Percentiles rank a stretch among this genome's conserved stretches.
Evolutionary conservation across 2,888 invertebrate species (phyloP).

Genomic region (Aphodius granarius): DNA sequence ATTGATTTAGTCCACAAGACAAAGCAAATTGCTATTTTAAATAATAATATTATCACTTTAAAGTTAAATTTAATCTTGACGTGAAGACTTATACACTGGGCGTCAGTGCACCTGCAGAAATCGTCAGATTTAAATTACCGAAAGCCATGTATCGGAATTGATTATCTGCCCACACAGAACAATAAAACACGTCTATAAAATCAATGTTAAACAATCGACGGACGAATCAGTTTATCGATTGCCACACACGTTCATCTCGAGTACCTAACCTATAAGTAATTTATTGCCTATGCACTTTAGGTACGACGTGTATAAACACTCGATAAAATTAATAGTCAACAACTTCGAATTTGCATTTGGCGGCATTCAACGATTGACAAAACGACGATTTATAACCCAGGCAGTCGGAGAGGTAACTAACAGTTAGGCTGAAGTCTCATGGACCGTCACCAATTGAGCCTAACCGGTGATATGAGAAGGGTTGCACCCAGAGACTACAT

Average conservation of each 20-base stretch:
- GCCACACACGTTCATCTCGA: not conserved
- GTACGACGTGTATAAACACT: constrained; percentile 34
- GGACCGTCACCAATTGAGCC: constrained; percentile 40
- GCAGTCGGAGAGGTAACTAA: constrained; percentile 29
- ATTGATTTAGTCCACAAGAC: no score
- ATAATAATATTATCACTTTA: no score
- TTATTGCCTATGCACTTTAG: not conserved
- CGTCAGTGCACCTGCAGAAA: no score
- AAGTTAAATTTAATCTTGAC: no score
- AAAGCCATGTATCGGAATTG: not conserved
- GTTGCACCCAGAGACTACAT: constrained; percentile 33
- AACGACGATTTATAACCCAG: constrained; percentile 42
- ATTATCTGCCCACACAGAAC: not conserved
- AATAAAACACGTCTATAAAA: not conserved
- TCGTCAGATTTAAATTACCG: not conserved
- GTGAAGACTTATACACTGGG: no score
- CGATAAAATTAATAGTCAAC: constrained; percentile 38
- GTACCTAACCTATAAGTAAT: not conserved
- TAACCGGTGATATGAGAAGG: constrained; percentile 9
- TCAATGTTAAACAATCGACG: not conserved
- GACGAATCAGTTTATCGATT: not conserved
- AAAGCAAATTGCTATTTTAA: no score
- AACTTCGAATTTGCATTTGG: constrained; percentile 27
- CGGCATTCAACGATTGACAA: constrained; percentile 30
- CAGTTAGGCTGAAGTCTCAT: not conserved